Conservation (phyloP, 2,797 vertebrate genomes). For the Strix occidentalis region DNA sequence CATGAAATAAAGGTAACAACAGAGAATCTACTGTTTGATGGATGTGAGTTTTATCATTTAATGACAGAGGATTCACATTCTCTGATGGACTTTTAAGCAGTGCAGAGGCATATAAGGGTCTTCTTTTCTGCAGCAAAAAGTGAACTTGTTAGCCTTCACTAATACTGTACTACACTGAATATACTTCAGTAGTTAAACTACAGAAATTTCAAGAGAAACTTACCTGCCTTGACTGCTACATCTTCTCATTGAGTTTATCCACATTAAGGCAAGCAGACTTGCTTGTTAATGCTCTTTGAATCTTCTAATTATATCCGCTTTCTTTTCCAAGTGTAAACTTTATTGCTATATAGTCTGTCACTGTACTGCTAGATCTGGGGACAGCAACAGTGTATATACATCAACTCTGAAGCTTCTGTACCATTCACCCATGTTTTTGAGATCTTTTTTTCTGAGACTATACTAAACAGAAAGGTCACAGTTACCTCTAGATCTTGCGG, state of each 20-base stretch:
- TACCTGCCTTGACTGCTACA: neutral
- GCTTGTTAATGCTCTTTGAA: neutral
- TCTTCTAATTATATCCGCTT: neutral
- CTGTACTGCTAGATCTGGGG: neutral
- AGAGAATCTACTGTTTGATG: slow-evolving; percentile 40
- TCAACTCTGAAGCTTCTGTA: neutral
- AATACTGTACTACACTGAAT: neutral
- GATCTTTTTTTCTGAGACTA: neutral
- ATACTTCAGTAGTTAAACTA: neutral
- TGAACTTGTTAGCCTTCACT: neutral
- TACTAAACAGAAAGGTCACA: neutral
- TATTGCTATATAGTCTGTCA: neutral
- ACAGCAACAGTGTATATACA: neutral
- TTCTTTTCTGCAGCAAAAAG: neutral
- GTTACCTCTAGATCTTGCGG: neutral
- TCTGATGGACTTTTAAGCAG: neutral
- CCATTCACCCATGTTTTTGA: neutral
- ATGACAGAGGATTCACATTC: slow-evolving; percentile 18
- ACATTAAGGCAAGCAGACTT: neutral
- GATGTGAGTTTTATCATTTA: slow-evolving; percentile 32
- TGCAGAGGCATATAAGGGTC: neutral
- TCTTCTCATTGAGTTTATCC: neutral
- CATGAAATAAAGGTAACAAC: neutral
- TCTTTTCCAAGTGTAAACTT: neutral
- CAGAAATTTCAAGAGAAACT: neutral